Conservation (phyloP, 2,888 invertebrate species). For the Spodoptera littoralis region DNA sequence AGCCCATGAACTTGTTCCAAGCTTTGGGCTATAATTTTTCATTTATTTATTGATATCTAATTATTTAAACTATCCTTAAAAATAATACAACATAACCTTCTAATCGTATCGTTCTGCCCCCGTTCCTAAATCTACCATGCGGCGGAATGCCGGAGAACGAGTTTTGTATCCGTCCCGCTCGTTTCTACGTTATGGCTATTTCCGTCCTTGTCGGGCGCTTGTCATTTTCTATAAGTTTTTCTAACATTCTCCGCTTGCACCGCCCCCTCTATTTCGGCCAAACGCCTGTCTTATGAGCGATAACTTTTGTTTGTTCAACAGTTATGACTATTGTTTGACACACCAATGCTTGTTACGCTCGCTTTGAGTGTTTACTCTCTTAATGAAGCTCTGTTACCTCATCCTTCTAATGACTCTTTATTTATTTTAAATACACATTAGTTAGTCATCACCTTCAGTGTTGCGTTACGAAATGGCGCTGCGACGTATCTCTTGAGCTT, state of each 20-base stretch:
- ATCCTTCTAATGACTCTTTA: constrained; percentile 68
- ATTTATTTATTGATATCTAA: constrained; percentile 73
- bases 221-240: constrained; percentile 89
- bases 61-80: constrained; percentile 78
- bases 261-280: constrained; percentile 84
- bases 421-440: constrained; percentile 58
- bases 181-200: constrained; percentile 75
- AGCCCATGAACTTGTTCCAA: constrained; percentile 58
- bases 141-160: constrained; percentile 87
- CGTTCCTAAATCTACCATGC: constrained; percentile 88
- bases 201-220: constrained; percentile 84
- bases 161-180: constrained; percentile 86
- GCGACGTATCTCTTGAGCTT: constrained; percentile 2
- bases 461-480: constrained; percentile 23
- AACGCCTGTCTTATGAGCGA: constrained; percentile 79
- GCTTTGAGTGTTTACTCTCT: constrained; percentile 80
- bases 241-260: constrained; percentile 84
- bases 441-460: constrained; percentile 35
- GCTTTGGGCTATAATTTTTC: constrained; percentile 68
- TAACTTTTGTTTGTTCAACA: constrained; percentile 86
- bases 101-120: constrained; percentile 88
- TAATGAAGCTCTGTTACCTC: constrained; percentile 81
- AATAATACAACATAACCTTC: constrained; percentile 86
- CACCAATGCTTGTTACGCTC: constrained; percentile 84
- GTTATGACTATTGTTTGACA: constrained; percentile 85